Conservation (phyloP, 2,113 vertebrate species). For the Herpetotheres cachinnans region DNA sequence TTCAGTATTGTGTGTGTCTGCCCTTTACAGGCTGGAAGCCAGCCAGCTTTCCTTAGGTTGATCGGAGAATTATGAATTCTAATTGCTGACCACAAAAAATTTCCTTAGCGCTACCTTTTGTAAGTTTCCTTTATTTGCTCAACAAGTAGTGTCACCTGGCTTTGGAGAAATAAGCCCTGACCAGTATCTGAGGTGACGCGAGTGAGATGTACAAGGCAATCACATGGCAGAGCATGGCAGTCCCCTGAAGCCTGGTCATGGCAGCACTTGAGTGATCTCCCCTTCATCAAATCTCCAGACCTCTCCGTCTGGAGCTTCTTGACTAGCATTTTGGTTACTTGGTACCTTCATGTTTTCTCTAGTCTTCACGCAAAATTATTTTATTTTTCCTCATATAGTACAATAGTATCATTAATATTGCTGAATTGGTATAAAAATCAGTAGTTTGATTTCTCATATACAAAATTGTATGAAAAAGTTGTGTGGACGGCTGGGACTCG, state of each 20-base stretch:
- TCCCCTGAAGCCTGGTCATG: neutral
- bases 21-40: neutral
- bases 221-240: accelerated
- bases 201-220: neutral
- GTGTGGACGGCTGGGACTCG: neutral
- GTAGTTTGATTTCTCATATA: neutral
- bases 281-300: neutral
- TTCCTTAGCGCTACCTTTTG: neutral
- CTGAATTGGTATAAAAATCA: neutral
- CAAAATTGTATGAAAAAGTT: neutral
- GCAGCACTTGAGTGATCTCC: neutral
- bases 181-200: neutral
- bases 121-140: neutral
- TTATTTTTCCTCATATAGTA: neutral
- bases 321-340: neutral
- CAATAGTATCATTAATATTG: neutral
- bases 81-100: neutral
- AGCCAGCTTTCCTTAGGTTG: neutral
- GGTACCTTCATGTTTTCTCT: neutral
- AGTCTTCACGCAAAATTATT: neutral
- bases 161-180: neutral
- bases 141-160: neutral
- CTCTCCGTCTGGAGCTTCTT: neutral
- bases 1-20: neutral
- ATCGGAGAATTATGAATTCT: neutral